Evolutionary conservation across 1,140 invertebrate species (phyloP).

Genomic region (Pomacea maculata): DNA sequence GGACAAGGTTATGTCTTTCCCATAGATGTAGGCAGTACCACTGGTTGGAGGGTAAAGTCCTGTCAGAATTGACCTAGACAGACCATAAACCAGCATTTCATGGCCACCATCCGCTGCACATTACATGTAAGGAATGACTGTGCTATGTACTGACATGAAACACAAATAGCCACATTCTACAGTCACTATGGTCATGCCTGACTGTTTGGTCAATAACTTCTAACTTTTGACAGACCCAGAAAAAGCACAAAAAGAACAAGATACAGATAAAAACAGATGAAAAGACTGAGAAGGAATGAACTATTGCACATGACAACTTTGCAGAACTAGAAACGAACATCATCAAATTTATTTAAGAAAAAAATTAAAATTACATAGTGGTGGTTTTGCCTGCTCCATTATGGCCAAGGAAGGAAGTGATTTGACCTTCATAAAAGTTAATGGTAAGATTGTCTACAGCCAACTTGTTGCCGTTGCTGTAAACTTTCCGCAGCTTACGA

Average conservation of each 20-base stretch:
- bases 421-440: conserved; percentile 73
- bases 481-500: conserved; percentile 72
- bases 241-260: neutral
- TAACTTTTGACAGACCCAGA: too few species aligned
- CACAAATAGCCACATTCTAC: too few species aligned
- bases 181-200: too few species aligned
- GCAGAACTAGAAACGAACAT: neutral
- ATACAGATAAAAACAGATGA: neutral
- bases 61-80: conserved; percentile 74
- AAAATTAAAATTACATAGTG: conserved; percentile 67
- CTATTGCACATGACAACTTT: neutral
- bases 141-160: too few species aligned
- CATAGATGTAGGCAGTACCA: conserved; percentile 72
- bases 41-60: conserved; percentile 72
- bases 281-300: neutral
- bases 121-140: too few species aligned
- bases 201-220: too few species aligned
- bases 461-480: conserved; percentile 53
- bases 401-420: conserved; percentile 73
- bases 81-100: neutral
- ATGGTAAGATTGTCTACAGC: conserved; percentile 76
- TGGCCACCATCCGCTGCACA: too few species aligned
- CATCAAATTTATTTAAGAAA: neutral
- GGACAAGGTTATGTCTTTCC: conserved; percentile 70
- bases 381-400: conserved; percentile 76